Percentiles rank a stretch among this genome's conserved stretches.
Conservation (phyloP, 2,888 invertebrate species). For the Hetaerina titia region DNA sequence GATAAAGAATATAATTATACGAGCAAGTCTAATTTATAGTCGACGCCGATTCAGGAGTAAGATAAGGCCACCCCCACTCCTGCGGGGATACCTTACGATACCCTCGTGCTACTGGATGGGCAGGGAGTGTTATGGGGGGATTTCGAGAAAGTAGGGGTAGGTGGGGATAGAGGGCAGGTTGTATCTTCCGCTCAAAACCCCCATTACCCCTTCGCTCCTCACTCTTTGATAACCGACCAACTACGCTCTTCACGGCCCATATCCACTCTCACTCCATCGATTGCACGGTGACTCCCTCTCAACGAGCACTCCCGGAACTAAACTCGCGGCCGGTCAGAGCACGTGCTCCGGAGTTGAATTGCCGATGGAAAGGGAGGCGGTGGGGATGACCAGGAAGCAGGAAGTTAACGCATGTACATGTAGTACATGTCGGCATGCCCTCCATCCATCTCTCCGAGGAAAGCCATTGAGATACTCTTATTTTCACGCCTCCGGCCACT, state of each 20-base stretch:
- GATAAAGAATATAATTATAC: constrained; percentile 67
- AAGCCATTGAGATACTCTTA: neutral
- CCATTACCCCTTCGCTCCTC: neutral
- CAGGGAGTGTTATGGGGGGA: neutral
- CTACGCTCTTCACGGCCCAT: neutral
- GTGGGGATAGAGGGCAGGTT: neutral
- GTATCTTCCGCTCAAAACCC: constrained; percentile 19
- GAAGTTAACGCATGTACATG: neutral
- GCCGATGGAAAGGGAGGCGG: neutral
- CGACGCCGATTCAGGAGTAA: neutral
- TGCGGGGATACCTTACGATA: constrained; percentile 28
- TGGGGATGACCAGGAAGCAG: neutral
- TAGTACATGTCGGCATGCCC: neutral
- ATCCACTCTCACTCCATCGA: constrained; percentile 3
- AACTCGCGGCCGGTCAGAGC: neutral
- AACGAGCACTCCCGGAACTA: neutral
- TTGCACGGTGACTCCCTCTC: neutral
- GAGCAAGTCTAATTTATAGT: constrained; percentile 54
- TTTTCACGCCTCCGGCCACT: neutral
- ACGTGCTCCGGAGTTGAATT: neutral
- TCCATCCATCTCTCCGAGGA: neutral
- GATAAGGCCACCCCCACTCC: neutral
- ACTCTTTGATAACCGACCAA: neutral
- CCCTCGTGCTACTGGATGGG: neutral
- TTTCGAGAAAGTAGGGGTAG: neutral